Evolutionary conservation across 35 echinoderm and acorn worm genomes (phyloP).

Genomic region (Apostichopus californicus): DNA sequence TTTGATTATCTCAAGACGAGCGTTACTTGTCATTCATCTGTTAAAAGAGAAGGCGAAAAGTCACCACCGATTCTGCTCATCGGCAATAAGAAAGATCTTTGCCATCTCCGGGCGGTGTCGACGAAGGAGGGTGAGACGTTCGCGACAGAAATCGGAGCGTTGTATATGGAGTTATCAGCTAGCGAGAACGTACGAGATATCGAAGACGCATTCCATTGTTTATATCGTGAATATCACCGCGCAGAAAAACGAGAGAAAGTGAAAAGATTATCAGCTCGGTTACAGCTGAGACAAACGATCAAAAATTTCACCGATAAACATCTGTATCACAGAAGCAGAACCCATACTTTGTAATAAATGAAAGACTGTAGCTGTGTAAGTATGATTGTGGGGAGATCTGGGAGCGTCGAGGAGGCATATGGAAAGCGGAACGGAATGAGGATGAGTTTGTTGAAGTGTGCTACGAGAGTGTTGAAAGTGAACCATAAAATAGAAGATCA

Average conservation of each 20-base stretch:
- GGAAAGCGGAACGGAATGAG: no score
- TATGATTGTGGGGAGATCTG: no score
- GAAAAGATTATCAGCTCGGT: slow-evolving; percentile 81
- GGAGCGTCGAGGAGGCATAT: no score
- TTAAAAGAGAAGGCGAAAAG: slow-evolving; percentile 64
- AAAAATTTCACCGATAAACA: slow-evolving; percentile 96
- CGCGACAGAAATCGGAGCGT: slow-evolving; percentile 82
- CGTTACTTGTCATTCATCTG: slow-evolving; percentile 10
- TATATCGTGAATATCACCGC: slow-evolving; percentile 84
- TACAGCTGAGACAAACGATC: slow-evolving; percentile 89
- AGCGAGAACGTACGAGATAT: slow-evolving; percentile 73
- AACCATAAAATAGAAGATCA: no score
- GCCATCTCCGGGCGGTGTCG: slow-evolving; percentile 71
- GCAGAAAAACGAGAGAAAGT: slow-evolving; percentile 86
- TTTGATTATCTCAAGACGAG: slow-evolving; percentile 73
- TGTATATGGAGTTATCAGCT: slow-evolving; percentile 81
- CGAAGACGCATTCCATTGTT: slow-evolving; percentile 79
- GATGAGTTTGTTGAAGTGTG: no score
- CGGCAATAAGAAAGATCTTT: slow-evolving; percentile 87
- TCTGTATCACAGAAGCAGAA: slow-evolving; percentile 88
- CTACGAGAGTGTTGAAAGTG: no score
- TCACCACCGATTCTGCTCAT: slow-evolving; percentile 61
- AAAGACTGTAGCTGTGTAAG: no score
- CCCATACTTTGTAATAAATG: slow-evolving; percentile 74
- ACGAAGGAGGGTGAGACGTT: slow-evolving; percentile 75